Evolutionary conservation across 2,888 invertebrate species (phyloP), one percentile per base, ranked within the genome.

Genomic region (Parthenolecanium corni): DNA sequence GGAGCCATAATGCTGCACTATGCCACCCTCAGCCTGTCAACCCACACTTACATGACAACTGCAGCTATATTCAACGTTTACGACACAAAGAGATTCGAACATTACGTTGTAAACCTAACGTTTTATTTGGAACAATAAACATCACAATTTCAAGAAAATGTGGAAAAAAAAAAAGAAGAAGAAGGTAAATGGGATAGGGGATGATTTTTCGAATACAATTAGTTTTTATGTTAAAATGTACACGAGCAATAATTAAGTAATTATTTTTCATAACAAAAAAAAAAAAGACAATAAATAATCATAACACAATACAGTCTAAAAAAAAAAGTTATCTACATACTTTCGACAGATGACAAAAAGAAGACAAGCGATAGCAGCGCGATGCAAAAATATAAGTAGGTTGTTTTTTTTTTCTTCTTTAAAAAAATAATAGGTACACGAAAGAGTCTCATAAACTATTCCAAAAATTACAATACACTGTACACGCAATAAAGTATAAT

Each of bases 151-250:
- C 25, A 57, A 44, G n/a, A 57, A 57, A 57, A 57, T 46, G 46
- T 57, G 57, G 46, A 56, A n/a, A n/a, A n/a, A n/a, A n/a, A n/a
- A n/a, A n/a, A n/a, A n/a, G n/a, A n/a, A n/a, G n/a, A n/a, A n/a
- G n/a, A 54, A 57, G 57, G 57, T 57, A 54, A 42, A 57, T 24
- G 57, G 57, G 57, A 57, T 46, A 57, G 47, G 57, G 57, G 57
- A 47, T 44, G 47, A 47, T 20, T 4, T 6, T 42, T 42, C 18
- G 5, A 18, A 16, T 42, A 42, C n/a, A 14, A 16, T 9, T 42
- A 42, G 14, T 9, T 18, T n/a, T 42, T 42, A 16, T 42, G 44
- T 42, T 42, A 42, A 42, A 42, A 42, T 42, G 18, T 18, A 42
- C 44, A 18, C n/a, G n/a, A 42, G 14, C 14, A 16, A 18, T 42